These are phyloP conservation scores for Actenoides hombroni DNA, from an alignment of 2,113 vertebrate species.

Conservation along the genomic window DNA sequence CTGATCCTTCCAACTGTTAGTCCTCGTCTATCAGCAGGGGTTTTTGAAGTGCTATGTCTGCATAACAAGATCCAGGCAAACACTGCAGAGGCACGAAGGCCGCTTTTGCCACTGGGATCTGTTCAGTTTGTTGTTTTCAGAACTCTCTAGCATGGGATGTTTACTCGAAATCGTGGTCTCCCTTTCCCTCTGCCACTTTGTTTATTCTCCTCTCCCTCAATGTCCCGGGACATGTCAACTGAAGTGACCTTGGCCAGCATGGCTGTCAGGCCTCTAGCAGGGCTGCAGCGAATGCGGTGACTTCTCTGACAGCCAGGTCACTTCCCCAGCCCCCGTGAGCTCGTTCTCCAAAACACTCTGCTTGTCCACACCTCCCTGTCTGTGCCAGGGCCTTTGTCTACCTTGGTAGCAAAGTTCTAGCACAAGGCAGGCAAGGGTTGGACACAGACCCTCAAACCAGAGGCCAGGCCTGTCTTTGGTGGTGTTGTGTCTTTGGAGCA, in stretches of 20 bases:
- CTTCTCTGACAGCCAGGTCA: neutral
- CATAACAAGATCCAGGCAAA: neutral
- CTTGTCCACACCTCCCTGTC: neutral
- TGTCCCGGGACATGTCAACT: neutral
- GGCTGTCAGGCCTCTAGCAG: neutral
- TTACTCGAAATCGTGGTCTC: constrained; percentile 12
- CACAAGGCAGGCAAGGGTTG: neutral
- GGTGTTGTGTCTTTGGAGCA: neutral
- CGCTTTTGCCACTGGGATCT: neutral
- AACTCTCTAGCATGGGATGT: neutral
- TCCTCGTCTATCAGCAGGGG: neutral
- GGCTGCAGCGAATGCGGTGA: neutral
- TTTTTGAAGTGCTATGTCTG: neutral
- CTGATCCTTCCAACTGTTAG: neutral
- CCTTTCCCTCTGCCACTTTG: neutral
- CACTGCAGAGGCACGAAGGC: neutral
- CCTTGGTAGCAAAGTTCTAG: neutral
- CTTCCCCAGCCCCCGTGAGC: neutral
- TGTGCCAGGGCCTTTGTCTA: neutral
- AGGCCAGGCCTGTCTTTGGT: neutral
- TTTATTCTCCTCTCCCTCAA: constrained; percentile 8
- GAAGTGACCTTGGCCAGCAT: neutral
- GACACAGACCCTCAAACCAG: neutral
- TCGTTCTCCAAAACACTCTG: neutral
- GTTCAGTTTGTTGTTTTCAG: neutral